Evolutionary conservation across 2,113 vertebrate genomes (phyloP).

Genomic region (Urocolius indicus): DNA sequence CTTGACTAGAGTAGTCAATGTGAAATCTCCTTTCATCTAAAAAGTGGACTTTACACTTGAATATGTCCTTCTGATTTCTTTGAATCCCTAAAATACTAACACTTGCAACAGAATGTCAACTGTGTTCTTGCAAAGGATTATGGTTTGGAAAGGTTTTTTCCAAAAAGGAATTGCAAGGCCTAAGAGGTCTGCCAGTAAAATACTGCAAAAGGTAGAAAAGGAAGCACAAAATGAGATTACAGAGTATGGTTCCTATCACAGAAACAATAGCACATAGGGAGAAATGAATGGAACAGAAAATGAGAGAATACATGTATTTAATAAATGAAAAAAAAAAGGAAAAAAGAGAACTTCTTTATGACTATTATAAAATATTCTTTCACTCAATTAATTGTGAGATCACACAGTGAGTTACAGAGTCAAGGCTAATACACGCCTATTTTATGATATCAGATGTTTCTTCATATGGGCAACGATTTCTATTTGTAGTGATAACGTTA

Average conservation of each 20-base stretch:
- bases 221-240: neutral
- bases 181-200: neutral
- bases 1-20: neutral
- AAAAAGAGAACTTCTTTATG: neutral
- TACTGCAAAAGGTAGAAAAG: neutral
- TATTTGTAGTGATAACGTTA: neutral
- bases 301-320: neutral
- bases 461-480: neutral
- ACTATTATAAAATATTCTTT: neutral
- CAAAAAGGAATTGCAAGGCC: neutral
- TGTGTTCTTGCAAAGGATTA: neutral
- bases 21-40: neutral
- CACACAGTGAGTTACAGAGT: neutral
- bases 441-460: neutral
- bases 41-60: accelerated
- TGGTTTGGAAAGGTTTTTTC: neutral
- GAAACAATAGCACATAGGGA: neutral
- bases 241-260: neutral
- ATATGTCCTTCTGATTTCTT: neutral
- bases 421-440: neutral
- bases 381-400: neutral
- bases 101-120: neutral
- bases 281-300: neutral
- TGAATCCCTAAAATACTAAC: neutral
- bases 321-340: neutral